These are phyloP conservation scores for Apodemia mormo DNA, from an alignment of 2,888 invertebrate genomes.

Conservation along the genomic window DNA sequence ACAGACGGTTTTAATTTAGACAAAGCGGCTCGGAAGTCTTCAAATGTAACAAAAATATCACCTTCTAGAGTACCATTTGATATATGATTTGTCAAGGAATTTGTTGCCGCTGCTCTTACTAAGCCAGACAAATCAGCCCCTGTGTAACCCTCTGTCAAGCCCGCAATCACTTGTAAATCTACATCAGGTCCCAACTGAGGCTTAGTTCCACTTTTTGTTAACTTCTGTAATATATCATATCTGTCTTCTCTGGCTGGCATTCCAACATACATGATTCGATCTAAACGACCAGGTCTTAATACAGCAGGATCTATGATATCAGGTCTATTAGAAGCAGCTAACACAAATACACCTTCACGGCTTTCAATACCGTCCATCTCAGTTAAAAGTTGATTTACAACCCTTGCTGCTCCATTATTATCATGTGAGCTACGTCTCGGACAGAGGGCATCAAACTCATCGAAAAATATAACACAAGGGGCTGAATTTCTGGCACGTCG, in stretches of 20 bases:
- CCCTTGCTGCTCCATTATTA: conserved; percentile 88
- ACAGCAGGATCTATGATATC: conserved; percentile 98
- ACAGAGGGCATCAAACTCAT: conserved; percentile 98
- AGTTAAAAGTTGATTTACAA: conserved; percentile 97
- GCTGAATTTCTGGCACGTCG: conserved; percentile 96
- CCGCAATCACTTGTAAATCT: conserved; percentile 86
- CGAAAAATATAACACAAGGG: conserved; percentile 99
- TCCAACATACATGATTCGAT: conserved; percentile 94
- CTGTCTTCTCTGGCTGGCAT: conserved; percentile 91
- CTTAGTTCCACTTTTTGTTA: conserved; percentile 93
- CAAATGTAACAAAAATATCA: conserved; percentile 83
- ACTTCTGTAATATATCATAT: conserved; percentile 92
- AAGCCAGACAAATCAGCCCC: conserved; percentile 97
- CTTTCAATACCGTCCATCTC: conserved; percentile 99
- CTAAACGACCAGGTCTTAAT: conserved; percentile 92
- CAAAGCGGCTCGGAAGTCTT: conserved; percentile 90
- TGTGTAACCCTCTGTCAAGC: conserved; percentile 89
- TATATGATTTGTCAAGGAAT: conserved; percentile 90
- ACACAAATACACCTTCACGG: conserved; percentile 94
- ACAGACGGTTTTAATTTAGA: conserved; percentile 93
- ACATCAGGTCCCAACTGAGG: conserved; percentile 90
- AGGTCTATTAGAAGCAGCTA: conserved; percentile 98
- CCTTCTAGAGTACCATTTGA: conserved; percentile 74
- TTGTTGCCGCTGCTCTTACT: conserved; percentile 92
- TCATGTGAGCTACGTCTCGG: conserved; percentile 91